These are phyloP conservation scores for Brachionus asplanchnoidis DNA, from an alignment of 1,140 invertebrate genomes.

Conservation along the genomic window DNA sequence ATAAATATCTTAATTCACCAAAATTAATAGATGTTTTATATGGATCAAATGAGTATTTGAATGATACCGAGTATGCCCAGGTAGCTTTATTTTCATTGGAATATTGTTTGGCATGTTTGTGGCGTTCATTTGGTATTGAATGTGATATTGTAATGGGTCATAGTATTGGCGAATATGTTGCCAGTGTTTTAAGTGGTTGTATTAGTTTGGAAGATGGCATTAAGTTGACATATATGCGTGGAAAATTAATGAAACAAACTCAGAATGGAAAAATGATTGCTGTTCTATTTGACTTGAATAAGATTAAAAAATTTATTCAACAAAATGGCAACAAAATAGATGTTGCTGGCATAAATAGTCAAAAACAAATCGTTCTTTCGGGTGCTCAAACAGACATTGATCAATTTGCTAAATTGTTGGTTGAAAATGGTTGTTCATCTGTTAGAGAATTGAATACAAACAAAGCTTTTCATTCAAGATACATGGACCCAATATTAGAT, in stretches of 20 bases:
- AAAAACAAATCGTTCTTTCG: neutral
- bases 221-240: neutral
- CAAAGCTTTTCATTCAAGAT: neutral
- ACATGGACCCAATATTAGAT: neutral
- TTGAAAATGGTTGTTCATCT: neutral
- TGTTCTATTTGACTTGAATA: neutral
- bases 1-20: neutral
- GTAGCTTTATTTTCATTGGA: neutral
- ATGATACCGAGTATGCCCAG: neutral
- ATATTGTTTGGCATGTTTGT: neutral
- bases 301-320: neutral
- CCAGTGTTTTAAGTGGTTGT: neutral
- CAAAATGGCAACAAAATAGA: neutral
- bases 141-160: neutral
- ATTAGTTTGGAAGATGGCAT: neutral
- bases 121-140: neutral
- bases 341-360: neutral
- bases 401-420: neutral
- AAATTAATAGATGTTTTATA: neutral
- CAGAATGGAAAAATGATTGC: neutral
- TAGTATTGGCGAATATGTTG: conserved; percentile 21
- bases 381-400: neutral
- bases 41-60: neutral
- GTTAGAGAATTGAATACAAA: neutral
- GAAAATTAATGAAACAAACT: neutral